phyloP scores from a whole-genome alignment of 2,888 invertebrate species.

The Caenorhabditis panamensis region DNA sequence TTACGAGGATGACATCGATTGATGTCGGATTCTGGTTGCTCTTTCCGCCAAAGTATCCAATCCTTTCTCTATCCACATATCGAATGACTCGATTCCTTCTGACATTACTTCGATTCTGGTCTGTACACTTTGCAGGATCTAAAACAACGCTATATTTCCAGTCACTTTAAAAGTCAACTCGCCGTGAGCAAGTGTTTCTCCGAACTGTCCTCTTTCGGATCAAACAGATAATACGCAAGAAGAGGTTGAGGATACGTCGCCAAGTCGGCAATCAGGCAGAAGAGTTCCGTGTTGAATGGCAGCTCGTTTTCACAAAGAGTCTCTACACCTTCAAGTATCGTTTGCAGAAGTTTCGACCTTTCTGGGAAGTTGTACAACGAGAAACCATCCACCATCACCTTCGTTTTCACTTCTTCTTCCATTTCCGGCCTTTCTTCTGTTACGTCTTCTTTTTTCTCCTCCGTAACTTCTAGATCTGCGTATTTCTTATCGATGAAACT shows the following conservation, averaged over 20 bases:
- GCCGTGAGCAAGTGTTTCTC: constrained; percentile 43
- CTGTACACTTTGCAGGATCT: constrained; percentile 89
- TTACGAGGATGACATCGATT: constrained; percentile 10
- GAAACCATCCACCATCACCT: constrained; percentile 42
- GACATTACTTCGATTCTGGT: constrained; percentile 89
- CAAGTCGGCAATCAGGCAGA: constrained; percentile 89
- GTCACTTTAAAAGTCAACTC: not conserved
- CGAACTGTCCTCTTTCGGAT: constrained; percentile 80
- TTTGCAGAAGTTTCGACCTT: constrained; percentile 56
- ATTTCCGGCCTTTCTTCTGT: constrained; percentile 15
- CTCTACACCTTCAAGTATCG: constrained; percentile 61
- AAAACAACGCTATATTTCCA: constrained; percentile 63
- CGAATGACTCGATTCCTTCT: constrained; percentile 82
- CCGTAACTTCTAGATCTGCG: constrained; percentile 34
- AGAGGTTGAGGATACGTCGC: constrained; percentile 92
- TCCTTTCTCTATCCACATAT: constrained; percentile 79
- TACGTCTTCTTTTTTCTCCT: constrained; percentile 39
- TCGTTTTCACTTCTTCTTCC: constrained; percentile 8
- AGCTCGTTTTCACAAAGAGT: constrained; percentile 61
- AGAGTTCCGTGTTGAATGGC: constrained; percentile 70
- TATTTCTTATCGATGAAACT: constrained; percentile 43
- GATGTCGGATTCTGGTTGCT: constrained; percentile 33
- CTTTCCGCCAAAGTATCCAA: constrained; percentile 60
- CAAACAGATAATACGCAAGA: constrained; percentile 90
- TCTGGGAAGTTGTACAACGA: constrained; percentile 59